Evolutionary conservation across 2,797 vertebrate genomes (phyloP).

Genomic region (Tolypeutes matacus): DNA sequence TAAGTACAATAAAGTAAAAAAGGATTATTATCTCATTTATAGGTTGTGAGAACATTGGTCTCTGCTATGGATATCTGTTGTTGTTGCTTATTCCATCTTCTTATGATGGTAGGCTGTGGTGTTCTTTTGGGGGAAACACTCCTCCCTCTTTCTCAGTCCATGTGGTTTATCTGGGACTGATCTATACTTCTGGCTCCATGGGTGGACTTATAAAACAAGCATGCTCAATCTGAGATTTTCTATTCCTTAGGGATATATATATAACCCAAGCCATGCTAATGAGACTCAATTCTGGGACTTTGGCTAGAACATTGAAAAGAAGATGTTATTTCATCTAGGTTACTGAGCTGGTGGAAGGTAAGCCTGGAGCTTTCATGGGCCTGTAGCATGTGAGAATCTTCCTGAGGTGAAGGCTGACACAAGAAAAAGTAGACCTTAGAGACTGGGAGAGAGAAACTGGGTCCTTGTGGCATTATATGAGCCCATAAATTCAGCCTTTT

Average conservation of each 20-base stretch:
- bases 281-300: background rate
- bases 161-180: background rate
- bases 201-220: background rate
- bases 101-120: background rate
- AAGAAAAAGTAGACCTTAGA: background rate
- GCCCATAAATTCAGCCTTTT: background rate
- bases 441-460: background rate
- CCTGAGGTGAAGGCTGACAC: background rate
- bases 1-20: background rate
- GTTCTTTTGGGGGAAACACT: background rate
- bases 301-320: background rate
- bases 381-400: background rate
- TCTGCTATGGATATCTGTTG: background rate
- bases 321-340: background rate
- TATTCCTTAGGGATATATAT: background rate
- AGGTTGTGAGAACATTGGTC: background rate
- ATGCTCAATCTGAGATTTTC: background rate
- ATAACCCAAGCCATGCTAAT: background rate
- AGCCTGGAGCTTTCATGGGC: background rate
- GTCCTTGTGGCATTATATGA: background rate
- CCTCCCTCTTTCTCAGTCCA: background rate
- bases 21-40: background rate
- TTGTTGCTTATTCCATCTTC: background rate
- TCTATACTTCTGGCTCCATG: background rate
- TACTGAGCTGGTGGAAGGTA: background rate